A percentile compares a stretch with the other conserved stretches of the same genome.
Conservation (phyloP, 1,140 invertebrate species). For the Papilio helenus region DNA sequence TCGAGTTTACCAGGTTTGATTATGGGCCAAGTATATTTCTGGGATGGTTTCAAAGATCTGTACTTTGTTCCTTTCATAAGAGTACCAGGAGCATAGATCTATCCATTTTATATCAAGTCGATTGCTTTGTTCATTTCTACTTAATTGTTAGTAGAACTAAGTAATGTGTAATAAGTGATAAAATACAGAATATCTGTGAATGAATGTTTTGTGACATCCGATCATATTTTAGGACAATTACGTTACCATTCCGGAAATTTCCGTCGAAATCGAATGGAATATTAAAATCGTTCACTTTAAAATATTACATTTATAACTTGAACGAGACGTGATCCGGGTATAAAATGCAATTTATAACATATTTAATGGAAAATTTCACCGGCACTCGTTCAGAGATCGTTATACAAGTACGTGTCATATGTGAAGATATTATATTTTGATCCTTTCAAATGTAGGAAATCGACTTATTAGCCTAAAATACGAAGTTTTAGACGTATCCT, state of each 20-base stretch:
- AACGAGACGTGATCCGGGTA: conserved; percentile 26
- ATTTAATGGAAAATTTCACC: conserved; percentile 33
- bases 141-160: too few species aligned
- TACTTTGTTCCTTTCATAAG: too few species aligned
- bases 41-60: too few species aligned
- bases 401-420: conserved; percentile 10
- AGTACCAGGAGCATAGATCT: too few species aligned
- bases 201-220: background rate
- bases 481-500: too few species aligned
- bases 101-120: too few species aligned
- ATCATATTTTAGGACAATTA: background rate
- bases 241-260: conserved; percentile 14
- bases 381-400: conserved; percentile 21
- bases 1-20: too few species aligned
- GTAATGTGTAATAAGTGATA: too few species aligned
- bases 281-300: conserved; percentile 35
- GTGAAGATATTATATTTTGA: background rate
- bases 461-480: too few species aligned
- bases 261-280: conserved; percentile 18
- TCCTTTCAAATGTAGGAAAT: background rate
- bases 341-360: conserved; percentile 36
- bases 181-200: background rate
- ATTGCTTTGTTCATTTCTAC: too few species aligned
- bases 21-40: too few species aligned
- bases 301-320: conserved; percentile 28